Conservation (phyloP, 2,797 vertebrate species). For the Heteromormyrus szaboi region DNA sequence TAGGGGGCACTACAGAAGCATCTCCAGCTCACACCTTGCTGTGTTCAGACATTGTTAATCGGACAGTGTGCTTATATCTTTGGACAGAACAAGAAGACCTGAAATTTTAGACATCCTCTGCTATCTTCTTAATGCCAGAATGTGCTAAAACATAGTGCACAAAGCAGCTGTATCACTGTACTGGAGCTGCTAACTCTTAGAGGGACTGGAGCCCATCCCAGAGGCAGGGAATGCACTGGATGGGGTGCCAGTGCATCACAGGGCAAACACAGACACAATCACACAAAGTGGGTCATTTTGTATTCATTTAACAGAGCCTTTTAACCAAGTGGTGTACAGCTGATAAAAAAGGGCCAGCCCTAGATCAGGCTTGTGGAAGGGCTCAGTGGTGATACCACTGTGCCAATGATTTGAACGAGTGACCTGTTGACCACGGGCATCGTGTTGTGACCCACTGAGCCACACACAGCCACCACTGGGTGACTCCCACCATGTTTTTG, state of each 20-base stretch:
- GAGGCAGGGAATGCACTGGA: neutral
- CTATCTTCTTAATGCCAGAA: neutral
- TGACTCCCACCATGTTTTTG: neutral
- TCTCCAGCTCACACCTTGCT: neutral
- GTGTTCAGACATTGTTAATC: neutral
- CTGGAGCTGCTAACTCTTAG: neutral
- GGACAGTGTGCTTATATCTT: neutral
- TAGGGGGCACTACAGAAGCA: neutral
- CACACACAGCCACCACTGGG: neutral
- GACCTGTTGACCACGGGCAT: neutral
- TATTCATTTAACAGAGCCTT: neutral
- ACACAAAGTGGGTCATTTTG: neutral
- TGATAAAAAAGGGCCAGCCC: neutral
- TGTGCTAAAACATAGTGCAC: neutral
- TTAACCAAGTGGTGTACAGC: neutral
- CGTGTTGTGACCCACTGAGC: neutral
- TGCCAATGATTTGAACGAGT: neutral
- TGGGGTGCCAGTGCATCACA: neutral
- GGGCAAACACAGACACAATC: neutral
- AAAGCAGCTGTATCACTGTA: neutral
- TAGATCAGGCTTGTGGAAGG: neutral
- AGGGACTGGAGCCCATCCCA: neutral
- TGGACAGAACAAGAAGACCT: neutral
- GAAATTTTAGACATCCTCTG: neutral
- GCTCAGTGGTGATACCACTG: neutral